phyloP scores from a whole-genome alignment of 2,797 vertebrate species.

The Gastrophryne carolinensis region DNA sequence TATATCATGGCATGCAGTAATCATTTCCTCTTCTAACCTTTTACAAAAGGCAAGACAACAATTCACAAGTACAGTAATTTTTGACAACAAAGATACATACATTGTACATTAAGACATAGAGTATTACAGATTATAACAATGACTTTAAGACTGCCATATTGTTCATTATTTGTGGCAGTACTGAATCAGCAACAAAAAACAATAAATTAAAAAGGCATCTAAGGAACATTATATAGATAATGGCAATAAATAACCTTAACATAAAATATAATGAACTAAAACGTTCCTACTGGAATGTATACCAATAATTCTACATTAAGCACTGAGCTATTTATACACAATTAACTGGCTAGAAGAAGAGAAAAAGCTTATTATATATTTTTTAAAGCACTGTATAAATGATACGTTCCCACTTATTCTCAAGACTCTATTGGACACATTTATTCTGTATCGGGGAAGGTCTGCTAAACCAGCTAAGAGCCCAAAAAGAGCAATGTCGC shows the following conservation, averaged over 20 bases:
- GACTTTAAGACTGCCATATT: slow-evolving; percentile 66
- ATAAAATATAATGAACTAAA: neutral
- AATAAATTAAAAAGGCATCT: slow-evolving; percentile 28
- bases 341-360: neutral
- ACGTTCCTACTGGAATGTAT: slow-evolving; percentile 28
- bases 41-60: neutral
- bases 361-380: slow-evolving; percentile 6
- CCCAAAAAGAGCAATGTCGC: neutral
- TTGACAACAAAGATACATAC: neutral
- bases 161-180: slow-evolving; percentile 59
- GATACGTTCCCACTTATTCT: too few relatives aligned
- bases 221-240: slow-evolving; percentile 19
- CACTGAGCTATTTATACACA: neutral
- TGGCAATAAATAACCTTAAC: slow-evolving; percentile 20
- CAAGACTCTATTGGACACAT: neutral
- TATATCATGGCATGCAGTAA: slow-evolving; percentile 1
- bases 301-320: neutral
- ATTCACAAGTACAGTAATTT: neutral
- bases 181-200: slow-evolving; percentile 13
- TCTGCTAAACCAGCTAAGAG: neutral
- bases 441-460: neutral
- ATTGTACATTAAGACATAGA: neutral
- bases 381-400: slow-evolving; percentile 6
- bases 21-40: neutral
- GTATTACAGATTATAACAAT: neutral